Evolutionary conservation across 1,140 invertebrate species (phyloP), one percentile per base, ranked within the genome.

Genomic region (Neodiprion lecontei): DNA sequence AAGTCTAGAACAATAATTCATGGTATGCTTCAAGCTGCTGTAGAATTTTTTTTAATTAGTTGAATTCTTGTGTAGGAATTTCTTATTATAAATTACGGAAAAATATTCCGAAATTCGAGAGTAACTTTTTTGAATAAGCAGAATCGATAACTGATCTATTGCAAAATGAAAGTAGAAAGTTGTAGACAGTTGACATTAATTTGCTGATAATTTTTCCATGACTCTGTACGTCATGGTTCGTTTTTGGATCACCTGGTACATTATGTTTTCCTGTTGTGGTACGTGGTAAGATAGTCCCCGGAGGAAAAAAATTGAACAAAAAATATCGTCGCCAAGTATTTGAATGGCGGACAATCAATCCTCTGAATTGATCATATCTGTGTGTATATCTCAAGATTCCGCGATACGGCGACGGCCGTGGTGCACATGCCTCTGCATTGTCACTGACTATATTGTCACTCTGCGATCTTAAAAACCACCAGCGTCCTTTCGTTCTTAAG

Each of bases 311-410:
- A 23, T 72, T n/a, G 72, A 73, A 70, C 67, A 67, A 40, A 65
- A 77, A 74, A 78, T 75, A 76, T 70, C 49, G 67, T 73, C 70
- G 72, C 67, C 75, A 76, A 75, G 75, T 74, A 77, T 82, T 82
- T 80, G 80, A 81, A 83, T 81, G 77, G 79, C 75, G 75, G 72
- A 75, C 76, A 73, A 80, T 80, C 76, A 78, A 79, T 80, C 77
- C 78, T 48, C 23, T 53, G 70, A 70, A 73, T 78, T 76, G 80
- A 81, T 81, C 76, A 74, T 81, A 81, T 81, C 80, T 78, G 65
- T 72, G 48, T 61, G 75, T 76, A 40, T 40, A 80, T 77, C 79
- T 80, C 72, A 76, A 84, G 83, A 84, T 84, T 80, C 78, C 77
- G 81, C 81, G 83, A 84, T 84, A 83, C 61, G 77, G 66, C 71